Base-by-base conservation (phyloP, 2,113 vertebrate genomes). In the Pelobates fuscus region DNA sequence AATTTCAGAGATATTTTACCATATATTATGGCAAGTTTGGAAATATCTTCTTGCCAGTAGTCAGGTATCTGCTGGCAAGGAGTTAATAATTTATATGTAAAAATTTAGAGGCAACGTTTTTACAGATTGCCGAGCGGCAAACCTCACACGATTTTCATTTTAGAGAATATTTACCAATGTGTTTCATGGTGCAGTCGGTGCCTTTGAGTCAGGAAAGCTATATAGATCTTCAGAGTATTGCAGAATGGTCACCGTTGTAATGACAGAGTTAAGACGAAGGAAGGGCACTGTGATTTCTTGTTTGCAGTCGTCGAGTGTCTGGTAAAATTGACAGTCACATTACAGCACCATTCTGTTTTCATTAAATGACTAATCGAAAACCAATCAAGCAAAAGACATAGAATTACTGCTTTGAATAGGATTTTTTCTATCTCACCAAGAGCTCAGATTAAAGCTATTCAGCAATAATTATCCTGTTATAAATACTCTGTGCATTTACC, bases 341-440 rank as follows among this genome's bases (percentile, higher is more conserved):
- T 77, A 68, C 60, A 82, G 80, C 84, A 89, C 82, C n/a, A 84
- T 84, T 90, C 87, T 78, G 84, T 88, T 91, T 88, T 90, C 88
- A 89, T 93, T 93, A 92, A 87, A 90, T 79, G 81, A 79, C 85
- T 92, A 87, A 92, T 91, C 81, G 81, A 84, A 86, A 89, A 80
- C 82, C 79, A 83, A 80, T 84, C 80, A 87, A 86, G 77, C 80
- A 83, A 79, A 86, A 79, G 80, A 78, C 43, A 75, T 17, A 78
- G 80, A 81, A 71, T 78, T 84, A 78, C 80, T 78, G 32, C 69
- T 29, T 63, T 18, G 77, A 89, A 88, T 88, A 79, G 75, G 43
- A 85, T 82, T 77, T 57, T 63, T 78, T 82, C 69, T 64, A 67
- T 81, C 70, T 63, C 74, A 78, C 46, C 66, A 54, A 66, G 58